phyloP scores from a whole-genome alignment of 2,888 invertebrate genomes.

The Gisinianus flammeolus region DNA sequence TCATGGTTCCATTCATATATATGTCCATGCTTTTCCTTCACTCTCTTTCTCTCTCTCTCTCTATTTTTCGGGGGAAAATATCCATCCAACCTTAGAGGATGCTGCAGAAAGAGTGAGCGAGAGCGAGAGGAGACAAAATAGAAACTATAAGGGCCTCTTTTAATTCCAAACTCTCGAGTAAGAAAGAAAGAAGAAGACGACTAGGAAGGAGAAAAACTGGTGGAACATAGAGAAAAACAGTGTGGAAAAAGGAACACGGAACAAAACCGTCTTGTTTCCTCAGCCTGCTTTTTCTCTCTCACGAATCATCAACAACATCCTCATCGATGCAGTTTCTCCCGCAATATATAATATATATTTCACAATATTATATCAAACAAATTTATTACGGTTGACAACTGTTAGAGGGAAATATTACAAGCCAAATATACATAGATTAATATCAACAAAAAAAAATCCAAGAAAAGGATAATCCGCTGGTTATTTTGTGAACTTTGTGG shows the following conservation, averaged over 20 bases:
- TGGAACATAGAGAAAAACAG: not conserved
- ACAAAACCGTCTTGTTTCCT: not conserved
- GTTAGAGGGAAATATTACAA: not conserved
- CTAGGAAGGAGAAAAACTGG: conserved; percentile 2
- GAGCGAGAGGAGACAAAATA: no score
- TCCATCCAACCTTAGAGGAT: not conserved
- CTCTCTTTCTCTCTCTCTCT: not conserved
- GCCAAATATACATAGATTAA: no score
- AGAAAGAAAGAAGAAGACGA: not conserved
- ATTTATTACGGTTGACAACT: not conserved
- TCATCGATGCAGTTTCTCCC: no score
- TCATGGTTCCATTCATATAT: conserved; percentile 17
- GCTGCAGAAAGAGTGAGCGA: not conserved
- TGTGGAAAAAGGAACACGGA: conserved; percentile 8
- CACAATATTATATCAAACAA: no score
- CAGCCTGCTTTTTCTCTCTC: conserved; percentile 20
- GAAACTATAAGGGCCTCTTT: conserved; percentile 5
- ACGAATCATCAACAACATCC: not conserved
- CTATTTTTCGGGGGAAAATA: not conserved
- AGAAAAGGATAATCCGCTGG: no score
- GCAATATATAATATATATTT: no score
- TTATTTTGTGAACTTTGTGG: no score
- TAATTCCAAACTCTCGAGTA: not conserved
- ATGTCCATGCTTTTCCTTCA: conserved; percentile 15
- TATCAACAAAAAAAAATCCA: no score